A percentile compares a stretch with the other conserved stretches of the same genome.
These are phyloP conservation scores for Diadema setosum DNA, from an alignment of 35 echinoderm and acorn worm species.

Conservation along the genomic window DNA sequence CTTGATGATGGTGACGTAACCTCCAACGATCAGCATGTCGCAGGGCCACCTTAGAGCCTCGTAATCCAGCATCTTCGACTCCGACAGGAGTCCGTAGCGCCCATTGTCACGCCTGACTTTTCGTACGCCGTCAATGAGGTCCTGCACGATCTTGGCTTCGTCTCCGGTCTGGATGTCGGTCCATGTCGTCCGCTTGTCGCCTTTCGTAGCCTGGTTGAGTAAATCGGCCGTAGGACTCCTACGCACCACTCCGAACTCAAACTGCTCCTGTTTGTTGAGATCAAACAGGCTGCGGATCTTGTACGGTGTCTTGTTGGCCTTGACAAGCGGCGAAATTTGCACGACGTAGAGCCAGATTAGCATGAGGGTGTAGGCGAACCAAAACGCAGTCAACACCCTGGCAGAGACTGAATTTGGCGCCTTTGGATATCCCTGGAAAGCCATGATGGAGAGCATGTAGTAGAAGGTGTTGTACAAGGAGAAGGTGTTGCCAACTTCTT, in stretches of 20 bases:
- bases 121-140: conserved; percentile 45
- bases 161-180: conserved; percentile 43
- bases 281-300: conserved; percentile 40
- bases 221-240: conserved; percentile 65
- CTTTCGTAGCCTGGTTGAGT: conserved; percentile 43
- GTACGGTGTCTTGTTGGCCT: conserved; percentile 45
- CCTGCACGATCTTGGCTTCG: conserved; percentile 41
- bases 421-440: conserved; percentile 63
- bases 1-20: conserved; percentile 39
- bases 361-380: conserved; percentile 66
- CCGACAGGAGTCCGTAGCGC: conserved; percentile 69
- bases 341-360: conserved; percentile 72
- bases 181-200: conserved; percentile 33
- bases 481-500: conserved; percentile 54
- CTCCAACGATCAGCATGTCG: conserved; percentile 50
- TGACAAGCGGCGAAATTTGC: conserved; percentile 50
- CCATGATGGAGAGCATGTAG: conserved; percentile 13
- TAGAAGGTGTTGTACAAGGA: conserved; percentile 43
- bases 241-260: conserved; percentile 63
- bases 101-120: conserved; percentile 67
- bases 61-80: conserved; percentile 53
- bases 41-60: conserved; percentile 57
- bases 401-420: conserved; percentile 45
- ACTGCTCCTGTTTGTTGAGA: conserved; percentile 37
- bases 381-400: conserved; percentile 52